Percentiles rank a stretch among this genome's conserved stretches.
Conservation (phyloP, 2,113 vertebrate genomes). For the Spheniscus mendiculus region DNA sequence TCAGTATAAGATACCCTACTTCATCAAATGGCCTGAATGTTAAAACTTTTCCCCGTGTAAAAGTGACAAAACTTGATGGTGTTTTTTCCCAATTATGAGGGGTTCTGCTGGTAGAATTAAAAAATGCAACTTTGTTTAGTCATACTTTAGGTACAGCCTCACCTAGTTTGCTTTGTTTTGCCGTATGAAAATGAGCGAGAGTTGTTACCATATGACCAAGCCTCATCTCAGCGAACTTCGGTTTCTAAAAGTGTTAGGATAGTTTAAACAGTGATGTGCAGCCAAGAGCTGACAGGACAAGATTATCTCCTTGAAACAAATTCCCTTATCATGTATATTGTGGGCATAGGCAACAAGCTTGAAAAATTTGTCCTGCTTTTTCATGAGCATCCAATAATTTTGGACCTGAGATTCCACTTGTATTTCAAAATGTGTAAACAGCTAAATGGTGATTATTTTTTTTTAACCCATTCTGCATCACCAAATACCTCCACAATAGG, state of each 20-base stretch:
- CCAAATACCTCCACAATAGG: neutral
- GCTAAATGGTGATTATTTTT: neutral
- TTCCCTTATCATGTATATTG: neutral
- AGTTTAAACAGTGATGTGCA: neutral
- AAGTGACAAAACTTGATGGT: neutral
- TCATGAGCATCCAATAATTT: neutral
- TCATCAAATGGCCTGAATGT: neutral
- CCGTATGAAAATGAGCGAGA: accelerated
- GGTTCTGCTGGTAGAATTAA: neutral
- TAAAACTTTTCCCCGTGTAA: neutral
- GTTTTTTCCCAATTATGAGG: neutral
- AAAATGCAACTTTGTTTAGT: neutral
- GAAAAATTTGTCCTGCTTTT: neutral
- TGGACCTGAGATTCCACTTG: neutral
- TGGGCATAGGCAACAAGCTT: neutral
- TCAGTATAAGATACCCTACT: neutral
- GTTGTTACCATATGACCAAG: neutral
- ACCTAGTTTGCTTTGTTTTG: neutral
- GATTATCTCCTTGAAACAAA: neutral
- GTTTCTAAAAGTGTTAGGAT: neutral
- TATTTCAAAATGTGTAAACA: neutral
- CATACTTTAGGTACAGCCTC: neutral
- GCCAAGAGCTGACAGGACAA: neutral
- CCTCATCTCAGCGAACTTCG: neutral
- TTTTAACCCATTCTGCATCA: neutral